Conservation (phyloP, 2,888 invertebrate genomes). For the Rapana venosa region DNA sequence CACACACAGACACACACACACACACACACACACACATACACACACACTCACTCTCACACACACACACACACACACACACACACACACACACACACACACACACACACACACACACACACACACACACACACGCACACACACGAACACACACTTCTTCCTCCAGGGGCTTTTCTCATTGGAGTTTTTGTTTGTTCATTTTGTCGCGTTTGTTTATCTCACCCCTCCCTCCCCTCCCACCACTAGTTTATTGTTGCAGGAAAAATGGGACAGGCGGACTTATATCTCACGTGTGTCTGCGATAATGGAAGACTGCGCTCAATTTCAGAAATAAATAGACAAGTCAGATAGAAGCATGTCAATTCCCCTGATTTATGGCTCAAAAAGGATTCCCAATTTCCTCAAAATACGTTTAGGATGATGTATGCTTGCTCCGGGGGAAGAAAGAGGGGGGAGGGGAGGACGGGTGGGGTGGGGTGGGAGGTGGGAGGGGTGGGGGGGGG, state of each 20-base stretch:
- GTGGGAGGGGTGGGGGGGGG: neutral
- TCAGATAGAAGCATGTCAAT: no score
- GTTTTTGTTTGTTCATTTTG: neutral
- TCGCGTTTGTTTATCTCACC: neutral
- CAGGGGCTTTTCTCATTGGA: no score
- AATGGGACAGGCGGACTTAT: neutral
- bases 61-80: neutral
- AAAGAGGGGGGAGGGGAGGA: neutral
- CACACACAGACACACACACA: neutral
- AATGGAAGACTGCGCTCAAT: no score
- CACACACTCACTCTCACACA: neutral
- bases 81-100: neutral
- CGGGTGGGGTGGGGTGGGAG: neutral
- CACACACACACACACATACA: neutral
- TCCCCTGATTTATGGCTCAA: no score
- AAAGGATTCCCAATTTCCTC: no score
- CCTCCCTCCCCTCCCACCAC: neutral
- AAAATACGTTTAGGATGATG: no score
- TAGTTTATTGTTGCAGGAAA: neutral
- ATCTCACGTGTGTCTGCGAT: no score
- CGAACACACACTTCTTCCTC: neutral
- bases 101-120: conserved; percentile 12
- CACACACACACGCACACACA: conserved; percentile 11
- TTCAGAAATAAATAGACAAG: no score
- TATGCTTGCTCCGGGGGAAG: neutral